Evolutionary conservation across 1,140 invertebrate genomes (phyloP).

Genomic region (Drosophila asahinai): DNA sequence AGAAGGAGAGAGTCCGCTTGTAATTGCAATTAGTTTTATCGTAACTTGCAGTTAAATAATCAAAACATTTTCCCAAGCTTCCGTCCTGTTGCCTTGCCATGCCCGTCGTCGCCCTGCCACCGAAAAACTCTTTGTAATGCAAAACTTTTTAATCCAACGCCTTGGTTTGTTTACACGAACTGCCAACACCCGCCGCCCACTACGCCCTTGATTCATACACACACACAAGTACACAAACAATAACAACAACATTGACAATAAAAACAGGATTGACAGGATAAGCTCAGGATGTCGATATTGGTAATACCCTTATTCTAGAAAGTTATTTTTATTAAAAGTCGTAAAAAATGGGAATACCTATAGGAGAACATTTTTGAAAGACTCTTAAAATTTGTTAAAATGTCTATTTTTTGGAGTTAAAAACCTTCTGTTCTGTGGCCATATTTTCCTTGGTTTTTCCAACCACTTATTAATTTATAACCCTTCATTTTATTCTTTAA

Average conservation of each 20-base stretch:
- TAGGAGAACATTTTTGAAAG: not conserved
- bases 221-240: constrained; percentile 24
- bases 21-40: constrained; percentile 76
- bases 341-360: not conserved
- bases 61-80: constrained; percentile 73
- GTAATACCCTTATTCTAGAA: constrained; percentile 2
- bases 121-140: constrained; percentile 63
- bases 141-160: constrained; percentile 77
- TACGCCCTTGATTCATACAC: constrained; percentile 10
- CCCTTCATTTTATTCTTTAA: too few relatives aligned
- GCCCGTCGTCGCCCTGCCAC: constrained; percentile 14
- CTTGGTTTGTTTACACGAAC: constrained; percentile 78
- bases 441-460: too few relatives aligned
- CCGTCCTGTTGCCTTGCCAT: not conserved
- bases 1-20: constrained; percentile 27
- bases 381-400: too few relatives aligned
- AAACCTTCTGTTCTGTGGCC: too few relatives aligned
- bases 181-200: constrained; percentile 42
- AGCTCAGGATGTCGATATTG: constrained; percentile 11
- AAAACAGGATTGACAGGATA: constrained; percentile 29
- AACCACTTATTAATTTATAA: too few relatives aligned
- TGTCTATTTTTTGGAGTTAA: too few relatives aligned
- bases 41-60: constrained; percentile 69
- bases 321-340: not conserved
- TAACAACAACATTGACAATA: constrained; percentile 50